Conservation (phyloP, 2,888 invertebrate genomes). For the Cosmia trapezina region DNA sequence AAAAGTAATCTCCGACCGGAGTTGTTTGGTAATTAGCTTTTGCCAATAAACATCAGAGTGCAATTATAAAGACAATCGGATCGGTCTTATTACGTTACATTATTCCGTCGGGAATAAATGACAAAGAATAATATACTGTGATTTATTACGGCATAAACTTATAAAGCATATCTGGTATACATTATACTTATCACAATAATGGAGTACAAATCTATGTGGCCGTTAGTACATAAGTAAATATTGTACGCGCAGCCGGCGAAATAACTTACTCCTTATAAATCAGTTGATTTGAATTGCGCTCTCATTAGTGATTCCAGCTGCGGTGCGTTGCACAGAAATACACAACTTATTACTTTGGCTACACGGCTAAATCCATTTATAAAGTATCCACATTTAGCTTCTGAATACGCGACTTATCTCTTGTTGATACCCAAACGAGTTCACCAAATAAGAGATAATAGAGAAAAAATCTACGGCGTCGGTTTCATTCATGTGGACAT, state of each 20-base stretch:
- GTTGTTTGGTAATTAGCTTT: constrained; percentile 52
- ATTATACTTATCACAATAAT: constrained; percentile 65
- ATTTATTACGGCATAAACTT: constrained; percentile 54
- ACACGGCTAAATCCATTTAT: constrained; percentile 81
- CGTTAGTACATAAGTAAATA: constrained; percentile 86
- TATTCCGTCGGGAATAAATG: constrained; percentile 48
- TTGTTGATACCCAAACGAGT: constrained; percentile 74
- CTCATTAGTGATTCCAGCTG: constrained; percentile 88
- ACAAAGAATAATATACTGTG: constrained; percentile 51
- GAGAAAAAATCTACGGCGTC: constrained; percentile 58
- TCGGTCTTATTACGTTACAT: constrained; percentile 26
- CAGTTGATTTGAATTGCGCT: constrained; percentile 88
- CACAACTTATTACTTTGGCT: constrained; percentile 89
- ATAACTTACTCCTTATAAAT: constrained; percentile 89
- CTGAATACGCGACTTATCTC: constrained; percentile 77
- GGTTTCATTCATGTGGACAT: constrained; percentile 59
- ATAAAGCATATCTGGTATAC: constrained; percentile 74
- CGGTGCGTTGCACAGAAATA: constrained; percentile 81
- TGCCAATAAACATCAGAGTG: constrained; percentile 40
- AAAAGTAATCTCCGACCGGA: constrained; percentile 54
- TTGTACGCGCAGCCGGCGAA: constrained; percentile 80
- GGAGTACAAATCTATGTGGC: constrained; percentile 80
- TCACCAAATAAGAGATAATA: constrained; percentile 66
- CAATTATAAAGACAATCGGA: constrained; percentile 50
- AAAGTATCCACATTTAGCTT: constrained; percentile 76